Evolutionary conservation across 2,113 vertebrate genomes (phyloP).

Genomic region (Rhipidura dahli): DNA sequence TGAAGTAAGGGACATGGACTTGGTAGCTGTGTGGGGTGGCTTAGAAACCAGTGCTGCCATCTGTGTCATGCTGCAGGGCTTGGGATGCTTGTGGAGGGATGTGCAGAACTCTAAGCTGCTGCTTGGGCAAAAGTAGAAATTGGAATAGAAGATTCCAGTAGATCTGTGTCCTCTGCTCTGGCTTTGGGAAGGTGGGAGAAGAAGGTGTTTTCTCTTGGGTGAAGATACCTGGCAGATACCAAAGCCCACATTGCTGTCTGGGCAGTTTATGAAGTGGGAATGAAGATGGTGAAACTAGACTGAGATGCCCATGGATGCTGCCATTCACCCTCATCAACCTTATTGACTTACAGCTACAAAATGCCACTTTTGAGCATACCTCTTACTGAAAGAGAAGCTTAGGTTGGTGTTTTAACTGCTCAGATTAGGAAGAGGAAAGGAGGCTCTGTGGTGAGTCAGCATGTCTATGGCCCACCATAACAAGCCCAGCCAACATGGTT

Average conservation of each 20-base stretch:
- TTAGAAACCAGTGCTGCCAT: neutral
- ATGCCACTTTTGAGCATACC: neutral
- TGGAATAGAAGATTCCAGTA: neutral
- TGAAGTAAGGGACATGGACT: accelerated
- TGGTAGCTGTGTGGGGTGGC: neutral
- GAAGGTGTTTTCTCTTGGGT: neutral
- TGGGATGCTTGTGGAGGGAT: neutral
- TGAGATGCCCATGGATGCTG: neutral
- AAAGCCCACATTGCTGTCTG: neutral
- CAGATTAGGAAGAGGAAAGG: neutral
- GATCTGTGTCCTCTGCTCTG: neutral
- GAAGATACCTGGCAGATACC: neutral
- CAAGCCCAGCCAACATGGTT: neutral
- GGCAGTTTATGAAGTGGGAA: neutral
- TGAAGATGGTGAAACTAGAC: neutral
- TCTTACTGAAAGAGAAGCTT: neutral
- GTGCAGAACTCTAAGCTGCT: neutral
- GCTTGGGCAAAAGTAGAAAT: neutral
- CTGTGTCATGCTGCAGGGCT: neutral
- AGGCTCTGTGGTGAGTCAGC: neutral
- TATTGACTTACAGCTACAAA: neutral
- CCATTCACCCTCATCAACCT: accelerated
- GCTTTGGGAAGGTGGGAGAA: neutral
- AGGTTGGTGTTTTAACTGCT: neutral
- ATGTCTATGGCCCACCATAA: neutral